Evolutionary conservation across 2,797 vertebrate species (phyloP).

Genomic region (Tragelaphus oryx): DNA sequence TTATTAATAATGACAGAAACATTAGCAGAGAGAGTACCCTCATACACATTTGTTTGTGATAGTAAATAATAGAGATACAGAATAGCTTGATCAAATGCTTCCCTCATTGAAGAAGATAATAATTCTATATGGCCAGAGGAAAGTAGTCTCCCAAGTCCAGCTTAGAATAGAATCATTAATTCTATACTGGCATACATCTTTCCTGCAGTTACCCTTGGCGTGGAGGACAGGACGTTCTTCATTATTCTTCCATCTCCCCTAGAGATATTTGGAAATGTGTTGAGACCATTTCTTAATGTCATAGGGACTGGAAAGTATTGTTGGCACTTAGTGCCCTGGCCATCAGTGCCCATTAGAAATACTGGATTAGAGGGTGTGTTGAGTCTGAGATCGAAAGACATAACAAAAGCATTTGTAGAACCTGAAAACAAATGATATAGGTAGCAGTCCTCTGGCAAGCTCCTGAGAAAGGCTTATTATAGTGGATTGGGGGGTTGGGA

Average conservation of each 20-base stretch:
- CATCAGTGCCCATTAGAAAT: not conserved
- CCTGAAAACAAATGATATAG: not conserved
- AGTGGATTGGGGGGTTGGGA: not conserved
- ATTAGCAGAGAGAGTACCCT: conserved; percentile 20
- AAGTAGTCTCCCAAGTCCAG: not conserved
- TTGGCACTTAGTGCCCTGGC: not conserved
- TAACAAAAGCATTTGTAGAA: not conserved
- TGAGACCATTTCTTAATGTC: conserved; percentile 42
- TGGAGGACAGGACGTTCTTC: not conserved
- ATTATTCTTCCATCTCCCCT: not conserved
- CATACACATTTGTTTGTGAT: conserved; percentile 16
- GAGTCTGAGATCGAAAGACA: conserved; percentile 12
- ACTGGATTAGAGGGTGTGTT: not conserved
- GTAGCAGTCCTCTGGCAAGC: not conserved
- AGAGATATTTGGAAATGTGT: conserved; percentile 21
- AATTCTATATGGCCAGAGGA: not conserved
- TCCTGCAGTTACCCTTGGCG: not conserved
- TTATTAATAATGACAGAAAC: not conserved
- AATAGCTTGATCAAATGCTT: not conserved
- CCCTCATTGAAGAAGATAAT: not conserved
- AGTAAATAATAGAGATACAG: not conserved
- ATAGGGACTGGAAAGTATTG: conserved; percentile 1
- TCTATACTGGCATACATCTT: conserved; percentile 19
- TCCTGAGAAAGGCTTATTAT: accelerated
- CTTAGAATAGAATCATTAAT: conserved; percentile 6